Evolutionary conservation across 2,113 vertebrate species (phyloP).

Genomic region (Istiophorus platypterus): DNA sequence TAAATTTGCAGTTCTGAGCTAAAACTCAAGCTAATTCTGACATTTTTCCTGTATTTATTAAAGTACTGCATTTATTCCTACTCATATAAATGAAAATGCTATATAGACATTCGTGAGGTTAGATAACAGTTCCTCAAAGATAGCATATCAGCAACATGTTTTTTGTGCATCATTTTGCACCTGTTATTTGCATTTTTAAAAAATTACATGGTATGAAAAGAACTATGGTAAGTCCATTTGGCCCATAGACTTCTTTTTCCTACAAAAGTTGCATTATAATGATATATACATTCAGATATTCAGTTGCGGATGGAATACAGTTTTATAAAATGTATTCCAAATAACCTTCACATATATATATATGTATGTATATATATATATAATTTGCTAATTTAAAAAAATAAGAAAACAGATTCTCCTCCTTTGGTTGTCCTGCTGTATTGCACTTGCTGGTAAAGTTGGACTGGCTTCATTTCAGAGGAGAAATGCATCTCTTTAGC

Average conservation of each 20-base stretch:
- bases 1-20: slow-evolving; percentile 54
- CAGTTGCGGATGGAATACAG: slow-evolving; percentile 71
- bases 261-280: slow-evolving; percentile 72
- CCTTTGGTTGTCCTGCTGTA: slow-evolving; percentile 67
- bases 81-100: slow-evolving; percentile 58
- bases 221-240: slow-evolving; percentile 60
- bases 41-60: slow-evolving; percentile 51
- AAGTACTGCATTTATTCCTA: slow-evolving; percentile 59
- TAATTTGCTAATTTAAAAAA: slow-evolving; percentile 62
- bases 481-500: slow-evolving; percentile 49
- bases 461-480: slow-evolving; percentile 61
- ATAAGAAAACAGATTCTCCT: slow-evolving; percentile 44
- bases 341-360: slow-evolving; percentile 53
- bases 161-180: slow-evolving; percentile 66
- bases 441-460: slow-evolving; percentile 70
- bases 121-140: slow-evolving; percentile 63
- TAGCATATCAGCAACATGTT: slow-evolving; percentile 66
- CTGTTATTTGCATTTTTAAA: slow-evolving; percentile 43
- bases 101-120: slow-evolving; percentile 68
- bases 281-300: slow-evolving; percentile 84
- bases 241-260: slow-evolving; percentile 61
- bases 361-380: slow-evolving; percentile 53
- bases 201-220: slow-evolving; percentile 49
- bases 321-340: slow-evolving; percentile 69
- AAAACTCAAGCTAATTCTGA: slow-evolving; percentile 55